Evolutionary conservation across 2,888 invertebrate genomes (phyloP).

Genomic region (Athalia cordata): DNA sequence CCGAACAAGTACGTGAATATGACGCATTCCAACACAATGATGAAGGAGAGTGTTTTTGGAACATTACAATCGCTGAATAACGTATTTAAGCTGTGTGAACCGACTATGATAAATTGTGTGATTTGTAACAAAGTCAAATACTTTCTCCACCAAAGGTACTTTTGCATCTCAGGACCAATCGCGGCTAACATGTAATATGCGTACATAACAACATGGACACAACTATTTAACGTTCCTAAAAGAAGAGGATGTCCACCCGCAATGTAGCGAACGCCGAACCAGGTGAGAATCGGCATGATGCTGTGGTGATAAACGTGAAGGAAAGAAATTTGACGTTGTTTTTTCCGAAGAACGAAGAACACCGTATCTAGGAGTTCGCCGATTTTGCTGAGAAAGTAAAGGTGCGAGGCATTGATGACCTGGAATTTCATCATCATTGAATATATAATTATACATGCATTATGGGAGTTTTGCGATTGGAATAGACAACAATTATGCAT

Average conservation of each 20-base stretch:
- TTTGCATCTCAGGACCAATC: slow-evolving; percentile 90
- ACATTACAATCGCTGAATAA: slow-evolving; percentile 82
- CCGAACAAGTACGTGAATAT: slow-evolving; percentile 87
- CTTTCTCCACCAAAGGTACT: slow-evolving; percentile 96
- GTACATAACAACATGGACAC: slow-evolving; percentile 95
- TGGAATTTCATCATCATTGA: slow-evolving; percentile 50
- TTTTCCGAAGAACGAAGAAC: slow-evolving; percentile 93
- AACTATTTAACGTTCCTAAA: slow-evolving; percentile 90
- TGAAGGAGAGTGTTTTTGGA: slow-evolving; percentile 81
- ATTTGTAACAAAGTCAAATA: slow-evolving; percentile 92
- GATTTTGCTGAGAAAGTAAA: slow-evolving; percentile 86
- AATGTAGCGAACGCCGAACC: slow-evolving; percentile 86
- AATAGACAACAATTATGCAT: background rate
- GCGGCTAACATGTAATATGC: slow-evolving; percentile 92
- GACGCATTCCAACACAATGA: slow-evolving; percentile 81
- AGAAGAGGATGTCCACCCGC: slow-evolving; percentile 92
- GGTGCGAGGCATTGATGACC: slow-evolving; percentile 73
- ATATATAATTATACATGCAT: background rate
- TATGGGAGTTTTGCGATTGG: background rate
- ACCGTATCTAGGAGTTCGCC: slow-evolving; percentile 87
- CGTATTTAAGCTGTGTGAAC: slow-evolving; percentile 81
- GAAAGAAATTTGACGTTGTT: slow-evolving; percentile 90
- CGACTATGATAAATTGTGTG: slow-evolving; percentile 87
- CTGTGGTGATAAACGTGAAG: slow-evolving; percentile 93
- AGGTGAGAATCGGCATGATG: slow-evolving; percentile 85